These are phyloP conservation scores for Arctocebus calabarensis DNA, from an alignment of 2,797 vertebrate species.

Conservation along the genomic window DNA sequence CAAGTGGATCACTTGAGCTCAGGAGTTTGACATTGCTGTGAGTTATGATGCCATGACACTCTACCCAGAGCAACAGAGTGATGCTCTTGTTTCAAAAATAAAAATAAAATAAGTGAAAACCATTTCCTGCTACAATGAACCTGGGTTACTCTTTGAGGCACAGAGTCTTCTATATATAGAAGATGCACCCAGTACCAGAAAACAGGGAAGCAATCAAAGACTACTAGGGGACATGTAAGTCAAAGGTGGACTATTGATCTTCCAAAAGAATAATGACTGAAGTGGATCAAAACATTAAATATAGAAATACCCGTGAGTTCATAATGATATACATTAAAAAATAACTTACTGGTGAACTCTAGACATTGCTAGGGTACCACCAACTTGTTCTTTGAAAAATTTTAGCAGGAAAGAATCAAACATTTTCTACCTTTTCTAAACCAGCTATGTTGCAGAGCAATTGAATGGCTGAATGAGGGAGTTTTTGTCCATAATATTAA, in stretches of 20 bases:
- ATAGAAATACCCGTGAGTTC: neutral
- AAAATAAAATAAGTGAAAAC: neutral
- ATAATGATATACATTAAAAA: neutral
- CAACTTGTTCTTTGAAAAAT: neutral
- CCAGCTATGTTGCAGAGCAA: neutral
- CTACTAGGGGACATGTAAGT: neutral
- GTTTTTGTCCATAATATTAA: neutral
- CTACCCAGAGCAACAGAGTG: too few species aligned
- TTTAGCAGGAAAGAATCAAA: neutral
- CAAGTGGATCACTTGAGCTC: too few species aligned
- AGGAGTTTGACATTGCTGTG: too few species aligned
- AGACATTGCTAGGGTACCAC: neutral
- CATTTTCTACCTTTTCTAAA: constrained; percentile 11
- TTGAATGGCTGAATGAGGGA: constrained; percentile 1
- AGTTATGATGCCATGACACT: too few species aligned
- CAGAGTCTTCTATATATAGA: neutral
- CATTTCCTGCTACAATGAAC: neutral
- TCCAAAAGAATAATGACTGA: neutral
- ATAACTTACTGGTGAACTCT: neutral
- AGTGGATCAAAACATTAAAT: neutral
- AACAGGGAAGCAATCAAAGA: neutral
- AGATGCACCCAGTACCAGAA: neutral
- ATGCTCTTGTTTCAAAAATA: too few species aligned
- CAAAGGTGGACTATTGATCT: neutral
- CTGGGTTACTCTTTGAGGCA: neutral